These are phyloP conservation scores for Parochlus steinenii DNA, from an alignment of 2,888 invertebrate genomes.

Conservation along the genomic window DNA sequence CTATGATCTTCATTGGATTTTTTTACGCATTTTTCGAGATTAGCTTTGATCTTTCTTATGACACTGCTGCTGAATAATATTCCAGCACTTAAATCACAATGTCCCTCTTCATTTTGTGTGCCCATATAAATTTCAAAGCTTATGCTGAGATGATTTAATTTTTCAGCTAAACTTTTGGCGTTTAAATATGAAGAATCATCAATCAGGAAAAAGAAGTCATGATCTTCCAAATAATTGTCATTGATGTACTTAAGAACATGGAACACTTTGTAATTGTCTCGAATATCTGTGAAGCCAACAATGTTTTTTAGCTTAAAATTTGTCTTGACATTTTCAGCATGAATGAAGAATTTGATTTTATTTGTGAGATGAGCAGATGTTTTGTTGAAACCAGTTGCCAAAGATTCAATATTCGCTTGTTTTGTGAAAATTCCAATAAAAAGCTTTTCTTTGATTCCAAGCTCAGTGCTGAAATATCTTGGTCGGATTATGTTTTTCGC, in stretches of 20 bases:
- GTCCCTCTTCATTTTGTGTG: constrained; percentile 21
- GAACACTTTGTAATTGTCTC: constrained; percentile 60
- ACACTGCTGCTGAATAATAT: constrained; percentile 78
- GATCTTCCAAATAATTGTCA: constrained; percentile 76
- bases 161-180: constrained; percentile 50
- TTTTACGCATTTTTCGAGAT: constrained; percentile 79
- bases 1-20: constrained; percentile 74
- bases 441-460: constrained; percentile 79
- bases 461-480: constrained; percentile 85
- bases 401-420: constrained; percentile 49
- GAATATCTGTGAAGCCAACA: constrained; percentile 74
- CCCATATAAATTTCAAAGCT: constrained; percentile 77
- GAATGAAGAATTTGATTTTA: constrained; percentile 66
- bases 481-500: constrained; percentile 59
- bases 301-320: constrained; percentile 48
- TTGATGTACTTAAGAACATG: constrained; percentile 79
- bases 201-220: constrained; percentile 82
- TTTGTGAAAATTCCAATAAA: constrained; percentile 75
- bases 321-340: constrained; percentile 36
- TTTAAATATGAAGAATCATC: constrained; percentile 76
- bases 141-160: constrained; percentile 64
- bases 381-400: constrained; percentile 72
- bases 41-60: constrained; percentile 54
- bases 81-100: constrained; percentile 53
- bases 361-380: constrained; percentile 74